Evolutionary conservation across 2,797 vertebrate genomes (phyloP), one percentile per base, ranked within the genome.

Genomic region (Rhinatrema bivittatum): DNA sequence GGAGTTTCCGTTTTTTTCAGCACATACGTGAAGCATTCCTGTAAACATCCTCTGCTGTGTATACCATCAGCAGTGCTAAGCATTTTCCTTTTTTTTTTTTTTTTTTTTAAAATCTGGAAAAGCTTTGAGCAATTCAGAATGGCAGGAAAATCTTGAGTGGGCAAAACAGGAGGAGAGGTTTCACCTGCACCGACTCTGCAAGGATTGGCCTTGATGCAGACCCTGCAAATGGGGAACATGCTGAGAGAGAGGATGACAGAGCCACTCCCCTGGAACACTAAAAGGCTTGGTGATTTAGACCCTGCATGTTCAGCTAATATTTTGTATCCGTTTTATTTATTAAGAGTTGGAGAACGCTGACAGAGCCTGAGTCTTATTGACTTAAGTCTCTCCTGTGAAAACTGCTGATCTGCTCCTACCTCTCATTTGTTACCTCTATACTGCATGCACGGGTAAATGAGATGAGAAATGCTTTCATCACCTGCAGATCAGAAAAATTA

Each of bases 91-190:
- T n/a, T n/a, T n/a, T n/a, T n/a, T n/a, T n/a, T n/a, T n/a, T n/a
- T n/a, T n/a, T n/a, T n/a, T n/a, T n/a, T n/a, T n/a, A n/a, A n/a
- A n/a, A 53, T 43, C 45, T 57, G 55, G 62, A 64, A n/a, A 56
- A 47, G 37, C 46, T 64, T 67, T 71, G 55, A 50, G 1, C 56
- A 43, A 52, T 60, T 53, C 54, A 38, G 14, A 25, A 52, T 70
- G 63, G 61, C 58, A 66, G 53, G 42, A 47, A 29, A 42, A 63
- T 41, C 17, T 50, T 59, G 48, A 5, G 2, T 46, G 44, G 53
- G 50, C 39, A n/a, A 44, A 45, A n/a, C n/a, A 38, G 10, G 36
- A 31, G 48, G 33, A 63, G 47, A n/a, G n/a, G n/a, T n/a, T n/a
- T n/a, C n/a, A n/a, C n/a, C n/a, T n/a, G n/a, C n/a, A n/a, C n/a